Conservation (phyloP, 2,888 invertebrate genomes). For the Tridacna crocea region DNA sequence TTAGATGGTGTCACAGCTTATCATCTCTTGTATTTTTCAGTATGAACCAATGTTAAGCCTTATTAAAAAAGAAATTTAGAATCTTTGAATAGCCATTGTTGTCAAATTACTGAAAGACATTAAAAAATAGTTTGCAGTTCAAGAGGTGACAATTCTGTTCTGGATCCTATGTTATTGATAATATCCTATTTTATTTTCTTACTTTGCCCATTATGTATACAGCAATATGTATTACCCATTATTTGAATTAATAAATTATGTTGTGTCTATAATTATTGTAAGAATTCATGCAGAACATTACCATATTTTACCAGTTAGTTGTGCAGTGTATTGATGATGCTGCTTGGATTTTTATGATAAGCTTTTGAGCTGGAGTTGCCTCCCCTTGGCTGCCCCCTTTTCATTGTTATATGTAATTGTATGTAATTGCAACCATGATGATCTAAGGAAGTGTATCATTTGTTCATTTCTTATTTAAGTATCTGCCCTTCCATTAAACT, state of each 20-base stretch:
- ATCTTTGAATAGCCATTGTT: not conserved
- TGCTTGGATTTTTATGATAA: constrained; percentile 11
- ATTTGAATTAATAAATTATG: not conserved
- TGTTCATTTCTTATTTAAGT: not conserved
- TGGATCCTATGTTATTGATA: not conserved
- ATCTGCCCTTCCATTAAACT: no score
- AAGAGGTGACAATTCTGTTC: constrained; percentile 21
- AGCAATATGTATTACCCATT: no score
- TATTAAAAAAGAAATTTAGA: no score
- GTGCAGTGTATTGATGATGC: constrained; percentile 1
- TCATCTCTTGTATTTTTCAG: no score
- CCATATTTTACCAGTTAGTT: not conserved
- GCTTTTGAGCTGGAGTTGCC: constrained; percentile 3
- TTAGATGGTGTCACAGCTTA: no score
- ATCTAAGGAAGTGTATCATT: not conserved
- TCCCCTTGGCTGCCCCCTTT: constrained; percentile 12
- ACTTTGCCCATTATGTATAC: not conserved
- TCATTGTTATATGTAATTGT: not conserved
- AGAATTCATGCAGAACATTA: constrained; percentile 3
- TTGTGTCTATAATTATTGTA: not conserved
- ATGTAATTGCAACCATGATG: not conserved
- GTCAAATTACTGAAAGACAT: constrained; percentile 5
- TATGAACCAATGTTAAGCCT: no score
- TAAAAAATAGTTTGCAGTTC: constrained; percentile 23
- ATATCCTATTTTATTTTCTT: not conserved